Conservation (phyloP, 2,888 invertebrate species). For the Metalampra italica region DNA sequence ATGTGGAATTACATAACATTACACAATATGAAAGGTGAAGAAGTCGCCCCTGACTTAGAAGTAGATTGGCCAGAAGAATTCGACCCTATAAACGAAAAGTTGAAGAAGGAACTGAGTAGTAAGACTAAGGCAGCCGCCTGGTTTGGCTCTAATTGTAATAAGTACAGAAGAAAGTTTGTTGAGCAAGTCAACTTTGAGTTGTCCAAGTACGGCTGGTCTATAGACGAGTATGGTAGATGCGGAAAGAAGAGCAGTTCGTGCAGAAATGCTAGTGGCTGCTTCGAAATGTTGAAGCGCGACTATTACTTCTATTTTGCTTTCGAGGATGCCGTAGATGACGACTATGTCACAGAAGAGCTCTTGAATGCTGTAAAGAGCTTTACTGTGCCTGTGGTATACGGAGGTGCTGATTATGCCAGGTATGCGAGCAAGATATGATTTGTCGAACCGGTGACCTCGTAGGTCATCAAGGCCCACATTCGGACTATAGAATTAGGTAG, state of each 20-base stretch:
- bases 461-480: too few species aligned
- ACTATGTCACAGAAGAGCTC: slow-evolving; percentile 30
- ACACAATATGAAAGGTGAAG: slow-evolving; percentile 16
- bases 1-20: slow-evolving; percentile 20
- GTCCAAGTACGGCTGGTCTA: slow-evolving; percentile 21
- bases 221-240: slow-evolving; percentile 40
- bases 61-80: slow-evolving; percentile 34
- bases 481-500: too few species aligned
- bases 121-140: slow-evolving; percentile 31
- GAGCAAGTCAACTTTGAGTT: slow-evolving; percentile 23
- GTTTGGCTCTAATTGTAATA: slow-evolving; percentile 35
- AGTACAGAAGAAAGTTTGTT: slow-evolving; percentile 28
- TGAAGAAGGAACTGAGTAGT: slow-evolving; percentile 12
- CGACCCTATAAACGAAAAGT: slow-evolving; percentile 19
- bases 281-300: slow-evolving; percentile 26
- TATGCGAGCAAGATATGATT: too few species aligned
- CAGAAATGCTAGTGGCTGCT: slow-evolving; percentile 21
- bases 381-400: slow-evolving; percentile 79
- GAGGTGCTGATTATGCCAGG: slow-evolving; percentile 72
- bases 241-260: slow-evolving; percentile 25
- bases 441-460: too few species aligned
- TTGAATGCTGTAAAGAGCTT: slow-evolving; percentile 54
- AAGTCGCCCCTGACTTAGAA: slow-evolving; percentile 22
- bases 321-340: slow-evolving; percentile 43
- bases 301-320: slow-evolving; percentile 50